Evolutionary conservation across 2,113 vertebrate genomes (phyloP), one percentile per base, ranked within the genome.

Genomic region (Microcebus tavaratra): DNA sequence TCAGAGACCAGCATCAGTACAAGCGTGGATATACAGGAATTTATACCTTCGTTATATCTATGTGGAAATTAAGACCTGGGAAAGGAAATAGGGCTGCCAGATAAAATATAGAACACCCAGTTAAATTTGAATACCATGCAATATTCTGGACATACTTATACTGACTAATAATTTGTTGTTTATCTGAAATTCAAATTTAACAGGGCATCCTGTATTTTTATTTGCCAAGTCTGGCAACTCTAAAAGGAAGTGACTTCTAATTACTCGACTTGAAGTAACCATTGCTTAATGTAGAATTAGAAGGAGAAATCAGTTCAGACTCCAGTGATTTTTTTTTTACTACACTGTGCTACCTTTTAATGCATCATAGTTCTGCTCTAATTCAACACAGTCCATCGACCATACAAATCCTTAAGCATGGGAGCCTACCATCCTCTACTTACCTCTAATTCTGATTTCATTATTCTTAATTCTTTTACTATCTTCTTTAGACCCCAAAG

Each of bases 101-200:
- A 92, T 92, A 91, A 95, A 97, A 92, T 88, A 94, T 20, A 87
- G 80, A 65, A 72, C 57, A 81, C 59, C 85, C 76, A 45, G 72
- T 90, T 95, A 95, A 95, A 93, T 84, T 67, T 73, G 83, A 88
- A 90, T 80, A 53, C 25, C 79, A 42, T 12, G 65, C 75, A 93
- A 55, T 95, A 93, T 81, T 61, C 79, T 72, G 59, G 87, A 61
- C 65, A 68, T 36, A 57, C 55, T 73, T 94, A 75, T 72, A 73
- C 83, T 94, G 82, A 84, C 29, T 84, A 94, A 81, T 91, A 87
- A 94, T 95, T 87, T 15, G 29, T 73, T 93, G 25, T 91, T 96
- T 95, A 96, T 81, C 92, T 93, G 80, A 92, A 97, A 95, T 97
- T 94, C 83, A 93, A 90, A 97, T 93, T 93, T 94, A 95, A 95